Conservation (phyloP, 2,797 vertebrate genomes). For the Odontamblyopus lacepedii region DNA sequence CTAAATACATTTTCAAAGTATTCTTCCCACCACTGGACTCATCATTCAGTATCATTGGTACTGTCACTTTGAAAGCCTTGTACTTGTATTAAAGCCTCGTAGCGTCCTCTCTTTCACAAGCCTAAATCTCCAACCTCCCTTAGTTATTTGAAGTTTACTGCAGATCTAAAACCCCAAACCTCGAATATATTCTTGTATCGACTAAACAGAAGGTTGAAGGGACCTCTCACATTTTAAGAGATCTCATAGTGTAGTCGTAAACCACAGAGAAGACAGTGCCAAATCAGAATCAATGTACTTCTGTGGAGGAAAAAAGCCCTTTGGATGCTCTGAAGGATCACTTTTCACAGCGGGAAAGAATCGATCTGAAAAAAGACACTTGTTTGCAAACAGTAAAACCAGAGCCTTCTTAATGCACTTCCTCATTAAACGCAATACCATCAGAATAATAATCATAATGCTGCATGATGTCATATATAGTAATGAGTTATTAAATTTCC, state of each 20-base stretch:
- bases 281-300: constrained; percentile 52
- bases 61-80: no score
- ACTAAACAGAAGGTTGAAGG: background rate
- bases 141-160: constrained; percentile 32
- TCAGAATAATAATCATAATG: constrained; percentile 34
- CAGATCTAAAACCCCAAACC: constrained; percentile 22
- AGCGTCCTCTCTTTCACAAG: background rate
- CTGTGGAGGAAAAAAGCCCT: constrained; percentile 35
- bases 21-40: no score
- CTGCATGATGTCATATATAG: background rate
- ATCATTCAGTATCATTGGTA: no score
- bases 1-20: no score
- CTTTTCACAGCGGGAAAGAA: constrained; percentile 53
- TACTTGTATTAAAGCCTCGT: background rate
- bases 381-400: constrained; percentile 65
- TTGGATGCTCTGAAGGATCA: constrained; percentile 39
- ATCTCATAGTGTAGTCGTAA: constrained; percentile 23
- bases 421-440: constrained; percentile 49
- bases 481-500: no score
- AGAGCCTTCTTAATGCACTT: constrained; percentile 36
- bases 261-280: constrained; percentile 20
- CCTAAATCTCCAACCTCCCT: constrained; percentile 12
- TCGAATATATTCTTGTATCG: constrained; percentile 17
- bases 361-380: constrained; percentile 64
- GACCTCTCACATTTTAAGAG: constrained; percentile 2